Evolutionary conservation across 2,113 vertebrate species (phyloP).

Genomic region (Calypte anna): DNA sequence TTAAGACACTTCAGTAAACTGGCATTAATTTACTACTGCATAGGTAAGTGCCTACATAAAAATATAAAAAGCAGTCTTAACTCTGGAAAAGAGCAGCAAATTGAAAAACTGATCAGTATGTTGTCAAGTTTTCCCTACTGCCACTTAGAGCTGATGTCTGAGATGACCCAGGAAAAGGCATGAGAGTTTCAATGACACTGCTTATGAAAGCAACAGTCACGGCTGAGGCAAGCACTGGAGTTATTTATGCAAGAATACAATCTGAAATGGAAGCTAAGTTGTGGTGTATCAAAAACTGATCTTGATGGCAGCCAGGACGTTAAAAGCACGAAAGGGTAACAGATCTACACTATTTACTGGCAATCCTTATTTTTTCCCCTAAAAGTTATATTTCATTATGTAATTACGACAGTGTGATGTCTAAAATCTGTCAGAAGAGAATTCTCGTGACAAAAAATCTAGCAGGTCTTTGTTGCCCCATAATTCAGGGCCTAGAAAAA

Average conservation of each 20-base stretch:
- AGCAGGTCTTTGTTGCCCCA: background rate
- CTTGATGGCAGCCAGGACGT: background rate
- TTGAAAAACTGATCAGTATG: background rate
- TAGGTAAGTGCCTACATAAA: background rate
- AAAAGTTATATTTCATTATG: background rate
- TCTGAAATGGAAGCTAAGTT: background rate
- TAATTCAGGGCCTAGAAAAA: background rate
- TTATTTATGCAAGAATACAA: background rate
- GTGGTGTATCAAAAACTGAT: background rate
- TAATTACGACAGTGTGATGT: background rate
- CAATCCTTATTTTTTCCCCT: background rate
- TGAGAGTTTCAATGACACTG: background rate
- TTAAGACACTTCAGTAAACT: background rate
- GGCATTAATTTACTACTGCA: background rate
- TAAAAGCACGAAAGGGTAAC: background rate
- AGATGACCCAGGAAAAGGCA: background rate
- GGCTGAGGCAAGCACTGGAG: background rate
- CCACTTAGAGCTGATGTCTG: background rate
- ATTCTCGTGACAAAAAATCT: background rate
- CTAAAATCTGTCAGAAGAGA: background rate
- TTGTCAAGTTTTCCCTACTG: background rate
- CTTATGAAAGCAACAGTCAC: background rate
- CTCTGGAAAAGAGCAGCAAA: background rate
- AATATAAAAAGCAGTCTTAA: background rate
- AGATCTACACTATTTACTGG: background rate